These are phyloP conservation scores for Poecile montanus DNA, from an alignment of 2,797 vertebrate genomes.

Conservation along the genomic window DNA sequence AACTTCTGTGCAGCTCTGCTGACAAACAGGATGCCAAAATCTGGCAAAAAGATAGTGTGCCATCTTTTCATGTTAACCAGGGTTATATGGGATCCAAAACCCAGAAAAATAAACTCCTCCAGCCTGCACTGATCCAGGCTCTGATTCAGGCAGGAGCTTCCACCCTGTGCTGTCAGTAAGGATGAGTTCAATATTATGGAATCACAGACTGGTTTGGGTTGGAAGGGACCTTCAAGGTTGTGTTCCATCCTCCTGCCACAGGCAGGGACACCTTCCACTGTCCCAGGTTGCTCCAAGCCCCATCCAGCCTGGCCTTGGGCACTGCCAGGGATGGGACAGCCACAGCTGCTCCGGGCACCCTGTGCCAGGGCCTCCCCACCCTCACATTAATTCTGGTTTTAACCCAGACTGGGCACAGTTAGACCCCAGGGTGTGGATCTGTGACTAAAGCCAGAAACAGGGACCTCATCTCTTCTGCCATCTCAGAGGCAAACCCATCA, in stretches of 20 bases:
- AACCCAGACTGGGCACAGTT: not conserved
- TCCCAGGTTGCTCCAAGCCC: rapidly evolving
- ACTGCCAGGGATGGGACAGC: not conserved
- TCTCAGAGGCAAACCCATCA: not conserved
- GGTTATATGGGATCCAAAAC: rapidly evolving
- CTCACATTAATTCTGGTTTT: not conserved
- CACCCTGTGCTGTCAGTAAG: not conserved
- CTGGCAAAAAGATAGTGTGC: not conserved
- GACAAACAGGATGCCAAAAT: not conserved
- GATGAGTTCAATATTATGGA: not conserved
- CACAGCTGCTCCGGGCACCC: not conserved
- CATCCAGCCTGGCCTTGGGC: rapidly evolving
- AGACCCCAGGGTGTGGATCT: not conserved
- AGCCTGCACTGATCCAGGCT: rapidly evolving
- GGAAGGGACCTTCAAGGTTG: not conserved
- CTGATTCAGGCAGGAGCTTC: not conserved
- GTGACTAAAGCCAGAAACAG: not conserved
- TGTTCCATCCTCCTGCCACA: too few relatives aligned
- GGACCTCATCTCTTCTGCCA: not conserved
- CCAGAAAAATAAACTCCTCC: not conserved
- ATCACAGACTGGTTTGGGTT: not conserved
- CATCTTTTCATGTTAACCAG: not conserved
- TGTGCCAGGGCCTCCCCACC: rapidly evolving
- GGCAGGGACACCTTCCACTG: not conserved
- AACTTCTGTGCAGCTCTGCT: not conserved